Conservation (phyloP, 2,113 vertebrate genomes). For the Lophotis ruficrista region DNA sequence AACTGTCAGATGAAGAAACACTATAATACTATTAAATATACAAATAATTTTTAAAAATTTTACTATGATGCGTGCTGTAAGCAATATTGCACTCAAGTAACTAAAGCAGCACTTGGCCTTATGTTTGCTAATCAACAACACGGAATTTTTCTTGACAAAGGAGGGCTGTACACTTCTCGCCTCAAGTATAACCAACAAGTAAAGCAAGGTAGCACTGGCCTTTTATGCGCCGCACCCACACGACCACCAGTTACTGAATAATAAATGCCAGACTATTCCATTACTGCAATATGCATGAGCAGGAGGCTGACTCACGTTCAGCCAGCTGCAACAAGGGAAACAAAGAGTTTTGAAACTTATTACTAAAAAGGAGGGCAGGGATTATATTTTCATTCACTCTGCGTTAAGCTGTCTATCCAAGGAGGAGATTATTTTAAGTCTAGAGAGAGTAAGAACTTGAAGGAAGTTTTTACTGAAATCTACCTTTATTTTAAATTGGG, state of each 20-base stretch:
- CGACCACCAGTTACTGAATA: conserved; percentile 37
- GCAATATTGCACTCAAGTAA: background rate
- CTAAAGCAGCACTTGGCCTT: background rate
- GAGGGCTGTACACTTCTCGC: background rate
- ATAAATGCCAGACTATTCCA: conserved; percentile 33
- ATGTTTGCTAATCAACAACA: rapidly evolving
- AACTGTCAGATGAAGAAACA: background rate
- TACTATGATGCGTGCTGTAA: too few species aligned
- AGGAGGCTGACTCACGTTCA: conserved; percentile 13
- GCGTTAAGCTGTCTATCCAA: background rate
- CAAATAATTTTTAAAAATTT: background rate
- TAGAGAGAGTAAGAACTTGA: background rate
- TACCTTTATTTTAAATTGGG: background rate
- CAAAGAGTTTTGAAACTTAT: conserved; percentile 55
- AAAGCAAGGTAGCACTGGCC: background rate
- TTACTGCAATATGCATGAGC: conserved; percentile 15
- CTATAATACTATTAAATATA: background rate
- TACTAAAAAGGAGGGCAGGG: background rate
- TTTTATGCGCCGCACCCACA: background rate
- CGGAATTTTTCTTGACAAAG: background rate
- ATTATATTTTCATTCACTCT: background rate
- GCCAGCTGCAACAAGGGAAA: conserved; percentile 1
- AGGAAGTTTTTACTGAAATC: background rate
- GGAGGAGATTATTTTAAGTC: background rate
- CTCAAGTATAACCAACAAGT: background rate